Base-by-base conservation (phyloP, 2,797 vertebrate genomes). In the Sebastolobus altivelis region DNA sequence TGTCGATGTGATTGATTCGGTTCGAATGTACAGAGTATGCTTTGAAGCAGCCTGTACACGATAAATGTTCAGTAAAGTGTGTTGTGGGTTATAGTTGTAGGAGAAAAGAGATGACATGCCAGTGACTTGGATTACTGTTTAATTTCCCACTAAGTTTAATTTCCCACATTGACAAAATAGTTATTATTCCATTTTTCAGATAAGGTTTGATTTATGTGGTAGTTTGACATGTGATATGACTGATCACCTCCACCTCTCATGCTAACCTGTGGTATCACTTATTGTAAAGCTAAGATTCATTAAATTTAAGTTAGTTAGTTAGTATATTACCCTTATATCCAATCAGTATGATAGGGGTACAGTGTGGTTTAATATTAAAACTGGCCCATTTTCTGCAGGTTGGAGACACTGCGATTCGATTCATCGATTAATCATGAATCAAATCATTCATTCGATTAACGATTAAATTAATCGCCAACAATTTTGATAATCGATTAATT, bases 1-100 rank as follows among this genome's bases (percentile, higher is more conserved):
- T 81, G 86, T 74, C 68, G n/a, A 27, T 73, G 59, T 89, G 90
- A 92, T 86, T 82, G 84, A 92, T 90, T 82, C 67, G 33, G 54
- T 79, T 56, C 54, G 35, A 85, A 85, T 84, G 78, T 75, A 61
- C 70, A 78, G 38, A 54, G 60, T 75, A 11, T 33, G 20, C 80
- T 84, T 85, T 65, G 62, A 82, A 79, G 71, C 63, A 29, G 14
- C 25, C 27, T 73, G 10, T 66, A 65, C 46, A 73, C 65, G 35
- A 80, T 66, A n/a, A 65, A 80, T 66, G 14, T 33, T 67, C 25
- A 66, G 49, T 60, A n/a, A 69, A 63, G 12, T 72, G 33, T 77
- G 71, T 46, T 71, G n/a, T 8, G 14, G 25, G 16, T 70, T 61
- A 60, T 27, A 65, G 71, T 58, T 74, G 58, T 22, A 56, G 35